Base-by-base conservation (phyloP, 2,888 invertebrate genomes). In the Abrostola tripartita region DNA sequence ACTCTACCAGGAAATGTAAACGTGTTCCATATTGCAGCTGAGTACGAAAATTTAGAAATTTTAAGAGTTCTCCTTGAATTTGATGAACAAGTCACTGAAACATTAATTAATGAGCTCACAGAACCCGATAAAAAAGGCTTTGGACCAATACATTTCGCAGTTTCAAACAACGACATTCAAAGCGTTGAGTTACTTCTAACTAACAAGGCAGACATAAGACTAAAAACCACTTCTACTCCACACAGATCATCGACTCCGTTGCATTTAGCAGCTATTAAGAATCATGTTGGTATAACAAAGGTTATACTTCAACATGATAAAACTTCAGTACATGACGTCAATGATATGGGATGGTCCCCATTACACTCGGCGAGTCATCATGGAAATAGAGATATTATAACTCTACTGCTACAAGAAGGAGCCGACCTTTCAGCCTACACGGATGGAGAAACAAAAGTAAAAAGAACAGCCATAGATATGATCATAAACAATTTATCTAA, bases 11-110 rank as follows among this genome's bases (percentile, higher is more conserved):
- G 93, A 14, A 89, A 94, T 36, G 86, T 93, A 0, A 96, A 95
- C 47, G 93, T 96, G 52, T 87, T 96, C n/a, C 96, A 96, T 72
- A 86, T 95, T 62, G 96, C 96, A 41, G 95, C 96, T 47, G 95
- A 95, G 75, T 83, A 92, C 71, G 96, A 96, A 0, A 91, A 95
- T 65, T 74, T 90, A 14, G 93, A 95, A 59, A 95, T 96, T 78
- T 90, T 96, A 9, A 92, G 92, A 81, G 85, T 91, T 37, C 86
- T 96, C 50, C 79, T 96, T 37, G 90, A 91, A 80, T 81, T 91
- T 81, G 83, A 95, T 81, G 84, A 93, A 85, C 70, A 82, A 14
- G 76, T 91, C 5, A 87, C 92, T 0, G 71, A 79, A 60, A 68
- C 65, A 5, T 84, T 92, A 80, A 85, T 93, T 6, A 90, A 93